phyloP scores from a whole-genome alignment of 2,888 invertebrate species.

The Monopis laevigella region DNA sequence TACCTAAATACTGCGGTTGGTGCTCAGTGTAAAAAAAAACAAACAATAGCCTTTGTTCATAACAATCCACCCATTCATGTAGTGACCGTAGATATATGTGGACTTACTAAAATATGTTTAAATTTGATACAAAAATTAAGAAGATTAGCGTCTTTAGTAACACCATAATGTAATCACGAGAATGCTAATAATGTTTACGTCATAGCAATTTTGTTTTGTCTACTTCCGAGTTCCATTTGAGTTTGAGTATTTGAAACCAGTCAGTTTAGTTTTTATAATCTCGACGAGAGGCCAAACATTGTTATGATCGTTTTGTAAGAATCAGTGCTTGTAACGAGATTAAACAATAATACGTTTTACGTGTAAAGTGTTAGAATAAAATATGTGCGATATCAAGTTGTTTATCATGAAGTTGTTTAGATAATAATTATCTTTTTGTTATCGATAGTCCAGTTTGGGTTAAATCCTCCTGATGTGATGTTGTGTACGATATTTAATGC shows the following conservation, averaged over 20 bases:
- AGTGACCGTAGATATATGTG: conserved; percentile 37
- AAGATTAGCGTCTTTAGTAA: conserved; percentile 4
- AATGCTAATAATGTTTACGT: conserved; percentile 32
- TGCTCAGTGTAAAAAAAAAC: conserved; percentile 39
- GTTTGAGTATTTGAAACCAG: conserved; percentile 48
- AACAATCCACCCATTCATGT: conserved; percentile 40
- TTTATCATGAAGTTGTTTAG: conserved; percentile 2
- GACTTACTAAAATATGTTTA: conserved; percentile 19
- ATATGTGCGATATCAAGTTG: background rate
- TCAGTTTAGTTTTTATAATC: conserved; percentile 47
- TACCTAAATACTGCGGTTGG: conserved; percentile 16
- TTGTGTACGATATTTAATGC: no score
- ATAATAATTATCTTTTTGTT: conserved; percentile 1
- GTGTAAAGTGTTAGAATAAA: background rate
- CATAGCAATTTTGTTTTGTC: conserved; percentile 39
- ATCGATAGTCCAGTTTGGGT: conserved; percentile 5
- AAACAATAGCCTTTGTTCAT: conserved; percentile 58
- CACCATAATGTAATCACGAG: conserved; percentile 9
- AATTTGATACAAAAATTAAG: conserved; percentile 2
- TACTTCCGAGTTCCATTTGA: conserved; percentile 20
- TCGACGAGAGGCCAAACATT: conserved; percentile 24
- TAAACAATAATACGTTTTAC: background rate
- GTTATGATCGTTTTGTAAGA: background rate
- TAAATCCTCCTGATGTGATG: no score
- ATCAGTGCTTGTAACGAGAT: background rate